A percentile compares a stretch with the other conserved stretches of the same genome.
Conservation (phyloP, 92 coral and sea anemone species). For the Heliopora coerulea region DNA sequence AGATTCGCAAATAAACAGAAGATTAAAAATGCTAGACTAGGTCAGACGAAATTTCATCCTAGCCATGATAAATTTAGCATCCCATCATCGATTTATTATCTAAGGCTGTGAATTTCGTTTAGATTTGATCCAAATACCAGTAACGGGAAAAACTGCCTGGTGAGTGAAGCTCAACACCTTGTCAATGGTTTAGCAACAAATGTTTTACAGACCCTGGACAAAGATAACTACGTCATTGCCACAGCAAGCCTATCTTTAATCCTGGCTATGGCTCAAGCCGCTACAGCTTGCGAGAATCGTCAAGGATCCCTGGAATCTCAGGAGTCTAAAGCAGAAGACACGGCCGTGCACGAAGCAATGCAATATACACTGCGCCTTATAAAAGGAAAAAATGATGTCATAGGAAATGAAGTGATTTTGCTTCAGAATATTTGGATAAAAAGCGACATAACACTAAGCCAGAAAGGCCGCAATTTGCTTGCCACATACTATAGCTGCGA, state of each 20-base stretch:
- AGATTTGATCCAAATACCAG: too few relatives aligned
- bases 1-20: too few relatives aligned
- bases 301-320: background rate
- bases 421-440: constrained; percentile 23
- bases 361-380: constrained; percentile 9
- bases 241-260: constrained; percentile 21
- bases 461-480: background rate
- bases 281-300: background rate
- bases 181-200: background rate
- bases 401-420: constrained; percentile 27
- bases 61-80: too few relatives aligned
- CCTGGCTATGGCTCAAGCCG: background rate
- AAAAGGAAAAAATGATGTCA: constrained; percentile 21
- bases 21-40: too few relatives aligned
- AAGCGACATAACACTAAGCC: background rate
- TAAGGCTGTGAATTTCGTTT: too few relatives aligned
- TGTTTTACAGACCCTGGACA: background rate
- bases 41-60: too few relatives aligned
- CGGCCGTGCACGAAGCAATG: constrained; percentile 19
- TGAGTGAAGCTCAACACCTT: background rate
- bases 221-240: constrained; percentile 9
- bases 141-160: background rate
- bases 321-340: background rate
- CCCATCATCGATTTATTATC: too few relatives aligned
- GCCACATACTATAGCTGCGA: constrained; percentile 24